Conservation (phyloP, 2,797 vertebrate genomes). For the Sphaeramia orbicularis region DNA sequence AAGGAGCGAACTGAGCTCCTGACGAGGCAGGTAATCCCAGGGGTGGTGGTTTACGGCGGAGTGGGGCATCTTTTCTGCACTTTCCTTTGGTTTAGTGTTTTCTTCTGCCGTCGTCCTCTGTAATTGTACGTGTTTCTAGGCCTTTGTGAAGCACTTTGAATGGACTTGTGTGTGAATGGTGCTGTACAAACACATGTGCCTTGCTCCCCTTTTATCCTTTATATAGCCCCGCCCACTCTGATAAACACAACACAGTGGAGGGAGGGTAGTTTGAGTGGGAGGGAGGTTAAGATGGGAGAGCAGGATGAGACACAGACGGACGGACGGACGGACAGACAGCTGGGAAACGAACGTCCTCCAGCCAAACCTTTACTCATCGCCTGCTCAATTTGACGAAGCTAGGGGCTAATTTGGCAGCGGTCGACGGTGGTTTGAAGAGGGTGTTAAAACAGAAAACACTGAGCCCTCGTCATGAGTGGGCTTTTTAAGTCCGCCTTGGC, state of each 20-base stretch:
- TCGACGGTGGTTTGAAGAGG: neutral
- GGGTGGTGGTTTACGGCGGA: no score
- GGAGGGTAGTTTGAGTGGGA: conserved; percentile 30
- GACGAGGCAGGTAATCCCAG: no score
- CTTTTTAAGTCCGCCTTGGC: neutral
- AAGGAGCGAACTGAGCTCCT: no score
- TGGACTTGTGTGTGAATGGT: no score
- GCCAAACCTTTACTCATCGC: conserved; percentile 16
- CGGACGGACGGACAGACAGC: conserved; percentile 34
- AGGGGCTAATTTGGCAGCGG: conserved; percentile 12
- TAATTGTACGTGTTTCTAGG: no score
- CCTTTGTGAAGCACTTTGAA: no score
- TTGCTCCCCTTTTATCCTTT: conserved; percentile 41
- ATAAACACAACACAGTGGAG: conserved; percentile 16
- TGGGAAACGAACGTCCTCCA: conserved; percentile 27
- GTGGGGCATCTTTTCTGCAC: no score
- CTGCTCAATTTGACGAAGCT: conserved; percentile 6
- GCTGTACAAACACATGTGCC: conserved; percentile 24
- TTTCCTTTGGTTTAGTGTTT: no score
- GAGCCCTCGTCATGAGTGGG: neutral
- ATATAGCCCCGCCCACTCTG: conserved; percentile 44
- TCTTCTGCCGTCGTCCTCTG: no score
- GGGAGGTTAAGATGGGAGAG: conserved; percentile 30
- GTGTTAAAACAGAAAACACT: conserved; percentile 9
- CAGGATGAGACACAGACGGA: neutral